These are phyloP conservation scores for Hippocampus abdominalis DNA, from an alignment of 2,113 vertebrate genomes.

Conservation along the genomic window DNA sequence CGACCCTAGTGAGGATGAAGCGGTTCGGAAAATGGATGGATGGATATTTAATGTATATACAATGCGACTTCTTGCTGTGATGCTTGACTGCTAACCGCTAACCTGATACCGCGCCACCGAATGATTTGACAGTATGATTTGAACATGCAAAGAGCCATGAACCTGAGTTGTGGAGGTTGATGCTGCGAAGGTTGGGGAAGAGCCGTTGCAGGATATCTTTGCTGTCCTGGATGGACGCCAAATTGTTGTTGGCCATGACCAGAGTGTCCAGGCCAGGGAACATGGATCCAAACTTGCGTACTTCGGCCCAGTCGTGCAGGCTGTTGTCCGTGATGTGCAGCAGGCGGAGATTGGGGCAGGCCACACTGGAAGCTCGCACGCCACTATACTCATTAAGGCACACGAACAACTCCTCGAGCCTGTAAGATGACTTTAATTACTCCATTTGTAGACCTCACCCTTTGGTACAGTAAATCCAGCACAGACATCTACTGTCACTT, in stretches of 20 bases:
- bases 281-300: conserved; percentile 90
- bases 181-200: conserved; percentile 88
- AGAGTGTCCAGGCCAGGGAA: conserved; percentile 91
- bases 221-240: conserved; percentile 82
- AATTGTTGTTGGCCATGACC: conserved; percentile 91
- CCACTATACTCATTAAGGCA: conserved; percentile 97
- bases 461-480: background rate
- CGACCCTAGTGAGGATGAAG: no score
- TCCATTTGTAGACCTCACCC: background rate
- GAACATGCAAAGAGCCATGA: conserved; percentile 26
- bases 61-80: no score
- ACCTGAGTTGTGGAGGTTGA: conserved; percentile 98
- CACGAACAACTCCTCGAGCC: conserved; percentile 97
- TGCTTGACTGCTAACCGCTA: no score
- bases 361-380: conserved; percentile 81
- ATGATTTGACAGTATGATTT: background rate
- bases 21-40: no score
- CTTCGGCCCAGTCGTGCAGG: conserved; percentile 92
- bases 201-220: conserved; percentile 82
- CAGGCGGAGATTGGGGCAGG: conserved; percentile 87
- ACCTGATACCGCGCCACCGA: no score
- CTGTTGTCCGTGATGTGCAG: conserved; percentile 98
- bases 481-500: background rate
- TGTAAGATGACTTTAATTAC: conserved; percentile 52
- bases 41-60: no score